Percentiles rank a stretch among this genome's conserved stretches.
Evolutionary conservation across 2,888 invertebrate species (phyloP).

Genomic region (Bellardia bayeri): DNA sequence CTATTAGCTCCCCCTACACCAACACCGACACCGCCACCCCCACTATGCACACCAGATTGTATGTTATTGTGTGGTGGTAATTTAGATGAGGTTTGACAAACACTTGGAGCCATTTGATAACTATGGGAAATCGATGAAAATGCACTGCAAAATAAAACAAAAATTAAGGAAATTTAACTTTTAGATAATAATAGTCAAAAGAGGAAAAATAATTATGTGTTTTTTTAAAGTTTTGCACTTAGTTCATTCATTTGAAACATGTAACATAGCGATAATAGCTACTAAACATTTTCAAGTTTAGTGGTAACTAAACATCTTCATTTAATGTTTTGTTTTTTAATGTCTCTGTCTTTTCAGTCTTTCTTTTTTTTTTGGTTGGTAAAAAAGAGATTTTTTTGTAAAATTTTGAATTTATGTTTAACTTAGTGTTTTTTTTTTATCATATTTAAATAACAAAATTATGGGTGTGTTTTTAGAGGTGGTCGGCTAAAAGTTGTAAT

Average conservation of each 20-base stretch:
- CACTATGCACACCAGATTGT: constrained; percentile 74
- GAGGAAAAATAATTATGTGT: not conserved
- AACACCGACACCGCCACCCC: constrained; percentile 60
- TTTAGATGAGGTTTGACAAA: constrained; percentile 82
- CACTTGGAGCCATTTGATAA: constrained; percentile 85
- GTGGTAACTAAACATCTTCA: constrained; percentile 23
- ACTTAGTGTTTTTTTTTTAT: not conserved
- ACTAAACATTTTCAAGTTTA: constrained; percentile 13
- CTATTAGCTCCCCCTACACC: constrained; percentile 27
- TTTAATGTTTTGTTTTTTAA: not conserved
- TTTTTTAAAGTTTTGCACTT: not conserved
- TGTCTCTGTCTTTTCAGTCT: not conserved
- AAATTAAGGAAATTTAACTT: constrained; percentile 21
- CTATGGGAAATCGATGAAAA: constrained; percentile 83
- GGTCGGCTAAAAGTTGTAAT: not conserved
- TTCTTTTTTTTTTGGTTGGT: not conserved
- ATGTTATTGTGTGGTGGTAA: constrained; percentile 77
- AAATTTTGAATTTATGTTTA: constrained; percentile 3
- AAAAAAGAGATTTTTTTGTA: not conserved
- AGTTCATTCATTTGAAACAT: not conserved
- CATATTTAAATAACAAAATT: constrained; percentile 6
- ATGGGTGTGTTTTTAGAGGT: constrained; percentile 40
- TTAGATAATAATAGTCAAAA: not conserved
- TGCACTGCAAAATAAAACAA: constrained; percentile 82
- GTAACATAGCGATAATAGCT: not conserved